Evolutionary conservation across 2,888 invertebrate species (phyloP).

Genomic region (Taenaris catops): DNA sequence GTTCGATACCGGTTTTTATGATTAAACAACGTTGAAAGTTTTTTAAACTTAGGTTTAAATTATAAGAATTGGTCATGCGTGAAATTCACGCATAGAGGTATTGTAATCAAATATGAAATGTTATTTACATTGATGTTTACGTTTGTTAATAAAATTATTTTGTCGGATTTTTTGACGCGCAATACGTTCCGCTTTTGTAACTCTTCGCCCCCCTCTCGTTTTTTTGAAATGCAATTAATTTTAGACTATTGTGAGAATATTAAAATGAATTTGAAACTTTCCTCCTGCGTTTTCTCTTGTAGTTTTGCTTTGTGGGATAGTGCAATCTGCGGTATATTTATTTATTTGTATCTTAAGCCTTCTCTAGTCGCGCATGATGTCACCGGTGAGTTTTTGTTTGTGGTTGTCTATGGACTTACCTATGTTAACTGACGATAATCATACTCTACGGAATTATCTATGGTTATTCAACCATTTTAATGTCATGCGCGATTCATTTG

Average conservation of each 20-base stretch:
- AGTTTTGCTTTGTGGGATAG: slow-evolving; percentile 48
- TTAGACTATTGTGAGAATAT: slow-evolving; percentile 74
- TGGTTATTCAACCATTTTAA: too few relatives aligned
- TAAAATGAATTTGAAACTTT: slow-evolving; percentile 78
- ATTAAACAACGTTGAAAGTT: too few relatives aligned
- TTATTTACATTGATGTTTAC: too few relatives aligned
- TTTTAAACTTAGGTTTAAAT: too few relatives aligned
- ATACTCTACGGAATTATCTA: too few relatives aligned
- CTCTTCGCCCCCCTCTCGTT: slow-evolving; percentile 43
- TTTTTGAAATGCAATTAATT: slow-evolving; percentile 57
- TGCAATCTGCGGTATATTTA: slow-evolving; percentile 30
- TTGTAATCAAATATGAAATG: too few relatives aligned
- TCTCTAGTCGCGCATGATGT: neutral
- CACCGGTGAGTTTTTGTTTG: too few relatives aligned
- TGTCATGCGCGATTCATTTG: slow-evolving; percentile 3
- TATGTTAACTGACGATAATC: too few relatives aligned
- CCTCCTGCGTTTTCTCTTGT: slow-evolving; percentile 50
- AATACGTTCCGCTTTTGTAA: slow-evolving; percentile 34
- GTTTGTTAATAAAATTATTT: slow-evolving; percentile 20
- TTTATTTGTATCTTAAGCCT: slow-evolving; percentile 12
- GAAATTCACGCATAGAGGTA: too few relatives aligned
- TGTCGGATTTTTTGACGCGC: slow-evolving; percentile 20
- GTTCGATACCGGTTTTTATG: too few relatives aligned
- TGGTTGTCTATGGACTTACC: too few relatives aligned
- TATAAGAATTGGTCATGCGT: too few relatives aligned